Evolutionary conservation across 1,140 invertebrate species (phyloP).

Genomic region (Drosophila setifemur): DNA sequence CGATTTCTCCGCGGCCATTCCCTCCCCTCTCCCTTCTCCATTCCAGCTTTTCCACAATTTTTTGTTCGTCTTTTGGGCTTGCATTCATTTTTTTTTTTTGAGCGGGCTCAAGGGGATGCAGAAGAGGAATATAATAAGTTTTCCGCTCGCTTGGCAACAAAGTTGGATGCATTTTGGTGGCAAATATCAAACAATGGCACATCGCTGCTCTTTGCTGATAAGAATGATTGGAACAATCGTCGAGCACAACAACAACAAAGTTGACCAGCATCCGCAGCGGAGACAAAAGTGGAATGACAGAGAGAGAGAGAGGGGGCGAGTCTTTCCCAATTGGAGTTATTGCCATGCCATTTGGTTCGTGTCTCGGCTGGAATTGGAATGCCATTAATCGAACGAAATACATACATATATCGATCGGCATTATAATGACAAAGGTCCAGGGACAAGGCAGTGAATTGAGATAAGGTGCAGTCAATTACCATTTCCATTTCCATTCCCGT

Average conservation of each 20-base stretch:
- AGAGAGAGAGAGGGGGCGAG: constrained; percentile 6
- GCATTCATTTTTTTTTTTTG: constrained; percentile 57
- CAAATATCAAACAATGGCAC: constrained; percentile 31
- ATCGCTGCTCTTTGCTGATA: constrained; percentile 62
- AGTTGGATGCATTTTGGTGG: constrained; percentile 57
- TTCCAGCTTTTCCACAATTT: constrained; percentile 35
- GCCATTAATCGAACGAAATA: background rate
- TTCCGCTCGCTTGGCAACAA: constrained; percentile 63
- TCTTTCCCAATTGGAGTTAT: constrained; percentile 48
- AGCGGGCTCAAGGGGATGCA: constrained; percentile 3
- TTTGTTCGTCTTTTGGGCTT: constrained; percentile 48
- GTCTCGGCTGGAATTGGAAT: constrained; percentile 28
- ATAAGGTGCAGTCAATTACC: constrained; percentile 40
- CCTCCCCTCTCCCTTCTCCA: constrained; percentile 43
- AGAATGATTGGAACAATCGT: constrained; percentile 70
- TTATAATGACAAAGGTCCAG: constrained; percentile 9
- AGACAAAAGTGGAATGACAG: background rate
- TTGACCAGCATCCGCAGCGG: constrained; percentile 5
- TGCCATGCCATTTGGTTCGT: constrained; percentile 24
- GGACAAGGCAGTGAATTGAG: constrained; percentile 23
- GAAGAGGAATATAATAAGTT: constrained; percentile 66
- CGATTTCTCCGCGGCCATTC: constrained; percentile 60
- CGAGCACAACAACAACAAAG: constrained; percentile 43
- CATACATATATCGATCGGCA: background rate
- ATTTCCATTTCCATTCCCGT: constrained; percentile 17